Conservation (phyloP, 2,888 invertebrate genomes). For the Apamea monoglypha region DNA sequence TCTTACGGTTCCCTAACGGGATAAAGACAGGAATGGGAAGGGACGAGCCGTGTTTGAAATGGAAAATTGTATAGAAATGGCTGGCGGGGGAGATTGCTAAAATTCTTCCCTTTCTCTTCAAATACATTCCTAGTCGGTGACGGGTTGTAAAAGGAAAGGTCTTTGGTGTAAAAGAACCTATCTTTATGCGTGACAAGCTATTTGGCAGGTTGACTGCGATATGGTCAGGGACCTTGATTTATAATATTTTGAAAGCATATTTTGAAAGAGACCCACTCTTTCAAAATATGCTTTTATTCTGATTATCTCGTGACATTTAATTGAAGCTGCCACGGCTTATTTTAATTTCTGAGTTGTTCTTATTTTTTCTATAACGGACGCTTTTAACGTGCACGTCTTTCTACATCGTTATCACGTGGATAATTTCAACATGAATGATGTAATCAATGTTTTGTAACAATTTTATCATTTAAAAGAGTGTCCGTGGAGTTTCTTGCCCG, state of each 20-base stretch:
- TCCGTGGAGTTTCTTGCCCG: too few species aligned
- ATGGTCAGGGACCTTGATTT: background rate
- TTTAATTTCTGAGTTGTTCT: too few species aligned
- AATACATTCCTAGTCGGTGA: conserved; percentile 10
- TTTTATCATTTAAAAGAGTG: too few species aligned
- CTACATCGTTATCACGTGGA: too few species aligned
- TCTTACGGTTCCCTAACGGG: conserved; percentile 38
- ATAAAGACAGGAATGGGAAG: background rate
- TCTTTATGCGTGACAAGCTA: background rate
- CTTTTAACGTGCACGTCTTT: too few species aligned
- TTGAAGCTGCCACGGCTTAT: too few species aligned
- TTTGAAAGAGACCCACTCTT: too few species aligned
- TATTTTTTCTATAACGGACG: too few species aligned
- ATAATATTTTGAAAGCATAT: background rate
- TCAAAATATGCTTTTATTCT: too few species aligned
- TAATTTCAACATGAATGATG: too few species aligned
- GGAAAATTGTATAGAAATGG: conserved; percentile 15
- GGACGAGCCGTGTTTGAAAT: conserved; percentile 6
- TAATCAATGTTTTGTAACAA: too few species aligned
- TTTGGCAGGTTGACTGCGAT: conserved; percentile 6
- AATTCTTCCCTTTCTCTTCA: conserved; percentile 8
- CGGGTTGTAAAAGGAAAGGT: background rate
- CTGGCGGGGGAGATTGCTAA: background rate
- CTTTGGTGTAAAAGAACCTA: background rate
- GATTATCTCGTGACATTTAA: background rate